Base-by-base conservation (phyloP, 92 coral and sea anemone genomes). In the Pocillopora meandrina region DNA sequence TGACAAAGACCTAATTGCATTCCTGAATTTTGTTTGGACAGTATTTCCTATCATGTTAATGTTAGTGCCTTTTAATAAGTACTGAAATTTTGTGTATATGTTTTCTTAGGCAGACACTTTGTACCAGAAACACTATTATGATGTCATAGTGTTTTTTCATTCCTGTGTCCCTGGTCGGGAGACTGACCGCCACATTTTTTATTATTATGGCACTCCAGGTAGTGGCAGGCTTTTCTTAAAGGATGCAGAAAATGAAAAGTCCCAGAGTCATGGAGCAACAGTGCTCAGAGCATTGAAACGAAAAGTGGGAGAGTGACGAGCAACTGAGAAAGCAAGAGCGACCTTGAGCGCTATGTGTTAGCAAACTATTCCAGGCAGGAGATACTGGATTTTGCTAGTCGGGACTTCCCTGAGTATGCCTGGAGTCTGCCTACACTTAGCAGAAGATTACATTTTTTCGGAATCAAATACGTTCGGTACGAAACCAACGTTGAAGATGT, bases 361-460 rank as follows among this genome's bases (percentile, higher is more conserved):
- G 62, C 77, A n/a, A 42, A 76, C 59, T 76, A 76, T 76, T 76
- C 26, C 36, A 76, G 81, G 61, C 12, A 76, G 31, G 81, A 76
- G 42, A 76, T 59, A 76, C 81, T 76, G 31, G 81, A 76, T 76
- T 76, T 59, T 33, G 56, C 69, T 61, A 61, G 66, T 77, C 81
- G 69, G 68, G 56, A 77, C 56, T 60, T 26, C 81, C 57, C 70
- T 77, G 31, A 77, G 8, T 60, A 60, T 69, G 73, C 42, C 8
- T 69, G 74, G 57, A 69, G 73, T 69, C 73, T 69, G 35, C 73
- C 73, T 34, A 79, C 82, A 31, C 77, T 89, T 34, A 85, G 86
- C 64, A 72, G 86, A 64, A 77, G 92, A 68, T 58, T 89, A 67
- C 72, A 77, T 10, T 62, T 61, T 82, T 83, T 82, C 69, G 65